Evolutionary conservation across 2,888 invertebrate species (phyloP), one percentile per base, ranked within the genome.

Genomic region (Mesopsocus fuscifrons): DNA sequence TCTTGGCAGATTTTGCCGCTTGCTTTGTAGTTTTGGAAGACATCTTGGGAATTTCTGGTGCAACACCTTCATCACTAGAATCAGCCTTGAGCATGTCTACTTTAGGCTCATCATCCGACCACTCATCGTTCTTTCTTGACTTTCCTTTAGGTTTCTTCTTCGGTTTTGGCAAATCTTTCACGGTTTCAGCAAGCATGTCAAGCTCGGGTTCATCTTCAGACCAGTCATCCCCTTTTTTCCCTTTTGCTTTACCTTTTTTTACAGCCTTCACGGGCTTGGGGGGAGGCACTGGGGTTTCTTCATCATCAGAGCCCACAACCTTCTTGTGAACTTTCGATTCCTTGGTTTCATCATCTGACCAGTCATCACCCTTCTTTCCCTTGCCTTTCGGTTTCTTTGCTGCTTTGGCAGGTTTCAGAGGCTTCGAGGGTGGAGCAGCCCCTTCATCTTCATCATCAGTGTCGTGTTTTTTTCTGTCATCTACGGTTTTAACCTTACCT

Each of bases 201-300:
- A 64, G 64, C 45, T 63, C 52, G 54, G 66, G 65, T 51, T 66
- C 66, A 43, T 70, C 69, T 48, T 69, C 71, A 44, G 68, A 67
- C 51, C 66, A 66, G 46, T 67, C 68, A 34, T 57, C 64, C 46
- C 60, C 63, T 50, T 58, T 58, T 50, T 69, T 71, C 11, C 66
- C 66, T 58, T 69, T 69, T 17, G 62, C 50, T 48, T 52, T 52
- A 49, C 66, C 64, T 65, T 71, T 71, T 54, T 69, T 72, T 52
- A 65, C 66, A 26, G 62, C 55, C 52, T 68, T 69, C 52, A 67
- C 54, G 8, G 56, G n/a, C n/a, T n/a, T 60, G 23, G 64, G 58
- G 53, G 64, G 63, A 2, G 58, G 8, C 30, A 35, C 44, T 15
- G 43, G 46, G 8, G 13, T 55, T 50, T 46, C 64, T 62, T 55